Conservation (phyloP, 2,797 vertebrate genomes). For the Propithecus deckenii region DNA sequence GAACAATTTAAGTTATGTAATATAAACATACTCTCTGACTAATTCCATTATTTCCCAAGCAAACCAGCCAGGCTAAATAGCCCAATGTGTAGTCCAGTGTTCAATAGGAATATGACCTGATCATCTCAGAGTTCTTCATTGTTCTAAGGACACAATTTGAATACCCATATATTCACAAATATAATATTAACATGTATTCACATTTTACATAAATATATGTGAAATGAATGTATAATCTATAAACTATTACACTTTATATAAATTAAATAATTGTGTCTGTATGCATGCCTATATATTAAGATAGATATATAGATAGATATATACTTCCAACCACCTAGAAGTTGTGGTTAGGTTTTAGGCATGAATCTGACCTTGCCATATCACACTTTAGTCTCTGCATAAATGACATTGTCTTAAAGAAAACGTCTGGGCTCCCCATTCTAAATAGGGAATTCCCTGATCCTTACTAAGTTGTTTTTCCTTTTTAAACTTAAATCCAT, state of each 20-base stretch:
- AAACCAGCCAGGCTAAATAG: background rate
- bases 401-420: background rate
- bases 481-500: conserved; percentile 17
- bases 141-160: background rate
- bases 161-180: background rate
- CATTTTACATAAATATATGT: background rate
- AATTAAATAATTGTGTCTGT: background rate
- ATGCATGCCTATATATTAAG: background rate
- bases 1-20: background rate
- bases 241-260: background rate
- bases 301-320: no score
- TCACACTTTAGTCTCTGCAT: background rate
- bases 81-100: background rate
- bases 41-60: conserved; percentile 5
- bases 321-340: background rate
- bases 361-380: background rate
- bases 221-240: background rate
- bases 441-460: conserved; percentile 10
- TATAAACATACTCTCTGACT: background rate
- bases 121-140: background rate
- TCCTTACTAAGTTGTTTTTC: background rate
- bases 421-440: background rate
- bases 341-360: background rate
- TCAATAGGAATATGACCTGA: background rate
- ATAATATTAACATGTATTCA: background rate